These are phyloP conservation scores for Mesorhabditis spiculigera DNA, from an alignment of 2,888 invertebrate genomes.

Conservation along the genomic window DNA sequence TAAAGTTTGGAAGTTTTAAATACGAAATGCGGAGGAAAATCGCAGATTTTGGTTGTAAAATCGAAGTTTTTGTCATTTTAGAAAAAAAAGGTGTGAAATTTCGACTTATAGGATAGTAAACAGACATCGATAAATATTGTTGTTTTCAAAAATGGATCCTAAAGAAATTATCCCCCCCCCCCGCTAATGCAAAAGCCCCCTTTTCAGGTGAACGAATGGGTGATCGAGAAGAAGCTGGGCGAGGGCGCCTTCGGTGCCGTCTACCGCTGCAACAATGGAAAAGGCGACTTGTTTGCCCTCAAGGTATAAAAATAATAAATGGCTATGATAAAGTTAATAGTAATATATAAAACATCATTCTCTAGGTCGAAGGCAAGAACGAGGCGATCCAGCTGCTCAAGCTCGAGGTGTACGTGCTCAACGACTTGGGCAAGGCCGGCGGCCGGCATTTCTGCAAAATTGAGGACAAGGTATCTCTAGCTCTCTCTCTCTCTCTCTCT, in stretches of 20 bases:
- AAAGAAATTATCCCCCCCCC: too few relatives aligned
- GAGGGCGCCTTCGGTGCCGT: conserved; percentile 51
- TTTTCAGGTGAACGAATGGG: conserved; percentile 37
- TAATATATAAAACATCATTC: background rate
- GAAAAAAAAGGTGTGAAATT: too few relatives aligned
- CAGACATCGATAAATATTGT: too few relatives aligned
- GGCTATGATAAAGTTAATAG: background rate
- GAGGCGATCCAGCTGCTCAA: conserved; percentile 46
- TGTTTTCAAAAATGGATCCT: too few relatives aligned
- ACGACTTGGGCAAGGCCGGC: conserved; percentile 37
- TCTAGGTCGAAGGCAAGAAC: conserved; percentile 37
- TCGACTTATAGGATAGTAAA: too few relatives aligned
- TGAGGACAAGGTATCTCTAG: conserved; percentile 42
- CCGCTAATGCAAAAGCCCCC: too few relatives aligned
- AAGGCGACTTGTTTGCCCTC: conserved; percentile 41
- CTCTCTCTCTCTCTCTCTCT: too few relatives aligned
- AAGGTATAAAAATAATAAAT: conserved; percentile 27
- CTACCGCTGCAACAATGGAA: conserved; percentile 43
- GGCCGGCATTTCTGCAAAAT: conserved; percentile 52
- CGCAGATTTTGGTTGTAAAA: too few relatives aligned
- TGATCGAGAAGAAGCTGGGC: conserved; percentile 46
- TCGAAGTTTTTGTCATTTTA: too few relatives aligned
- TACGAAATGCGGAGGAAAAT: too few relatives aligned
- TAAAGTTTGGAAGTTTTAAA: too few relatives aligned
- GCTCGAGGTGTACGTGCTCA: conserved; percentile 52